Conservation (phyloP, 2,888 invertebrate genomes). For the Acanthococcus lagerstroemiae region DNA sequence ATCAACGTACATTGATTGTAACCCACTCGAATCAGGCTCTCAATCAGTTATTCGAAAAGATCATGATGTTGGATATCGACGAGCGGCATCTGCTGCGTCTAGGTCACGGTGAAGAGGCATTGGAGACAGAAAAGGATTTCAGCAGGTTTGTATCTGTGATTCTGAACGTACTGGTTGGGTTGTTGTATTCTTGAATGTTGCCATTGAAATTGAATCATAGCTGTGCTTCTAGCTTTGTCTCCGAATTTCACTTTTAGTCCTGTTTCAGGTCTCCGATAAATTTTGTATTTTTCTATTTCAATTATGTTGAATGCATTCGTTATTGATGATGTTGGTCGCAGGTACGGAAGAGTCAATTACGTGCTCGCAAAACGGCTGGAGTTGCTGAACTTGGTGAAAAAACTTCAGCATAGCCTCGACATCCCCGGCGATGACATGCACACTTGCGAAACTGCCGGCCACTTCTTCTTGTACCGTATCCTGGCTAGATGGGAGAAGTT, state of each 20-base stretch:
- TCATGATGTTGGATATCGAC: constrained; percentile 94
- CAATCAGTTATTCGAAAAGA: constrained; percentile 98
- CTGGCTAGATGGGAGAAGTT: constrained; percentile 88
- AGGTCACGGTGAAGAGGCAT: constrained; percentile 95
- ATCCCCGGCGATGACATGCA: constrained; percentile 84
- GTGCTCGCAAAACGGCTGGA: constrained; percentile 89
- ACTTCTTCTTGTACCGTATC: constrained; percentile 92
- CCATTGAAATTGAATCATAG: too few species aligned
- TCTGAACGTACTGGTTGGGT: too few species aligned
- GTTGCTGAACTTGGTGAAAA: constrained; percentile 73
- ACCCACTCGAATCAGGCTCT: constrained; percentile 99
- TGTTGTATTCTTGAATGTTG: too few species aligned
- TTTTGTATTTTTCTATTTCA: neutral
- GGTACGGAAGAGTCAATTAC: constrained; percentile 96
- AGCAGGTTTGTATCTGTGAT: constrained; percentile 52
- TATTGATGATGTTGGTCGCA: constrained; percentile 38
- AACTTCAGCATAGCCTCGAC: constrained; percentile 74
- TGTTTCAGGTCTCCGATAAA: too few species aligned
- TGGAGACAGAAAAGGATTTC: constrained; percentile 98
- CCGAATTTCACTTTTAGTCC: too few species aligned
- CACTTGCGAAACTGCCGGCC: constrained; percentile 96
- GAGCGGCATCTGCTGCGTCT: constrained; percentile 94
- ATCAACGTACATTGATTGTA: constrained; percentile 94
- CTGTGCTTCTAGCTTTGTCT: too few species aligned
- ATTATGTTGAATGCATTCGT: neutral